Percentiles rank a stretch among this genome's conserved stretches.
phyloP scores from a whole-genome alignment of 2,113 vertebrate genomes.

The Aspiorhynchus laticeps region DNA sequence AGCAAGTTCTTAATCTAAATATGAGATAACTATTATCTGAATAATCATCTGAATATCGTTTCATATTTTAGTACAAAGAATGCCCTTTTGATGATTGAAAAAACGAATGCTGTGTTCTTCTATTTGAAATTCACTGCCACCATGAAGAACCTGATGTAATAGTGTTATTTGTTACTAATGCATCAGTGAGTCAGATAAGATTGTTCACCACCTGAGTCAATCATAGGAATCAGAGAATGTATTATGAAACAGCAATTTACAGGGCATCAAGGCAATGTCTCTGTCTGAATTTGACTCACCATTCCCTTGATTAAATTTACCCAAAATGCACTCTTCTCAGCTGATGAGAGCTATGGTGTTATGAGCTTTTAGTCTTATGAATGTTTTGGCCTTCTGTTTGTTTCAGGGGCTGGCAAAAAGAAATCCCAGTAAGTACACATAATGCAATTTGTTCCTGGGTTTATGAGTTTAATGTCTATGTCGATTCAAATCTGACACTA shows the following conservation, averaged over 20 bases:
- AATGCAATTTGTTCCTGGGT: not conserved
- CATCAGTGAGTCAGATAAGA: constrained; percentile 20
- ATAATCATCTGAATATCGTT: too few relatives aligned
- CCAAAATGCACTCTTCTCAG: not conserved
- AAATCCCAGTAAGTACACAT: constrained; percentile 90
- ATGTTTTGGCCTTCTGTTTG: constrained; percentile 59
- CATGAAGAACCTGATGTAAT: constrained; percentile 2
- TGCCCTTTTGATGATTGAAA: not conserved
- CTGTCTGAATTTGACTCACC: not conserved
- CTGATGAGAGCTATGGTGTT: not conserved
- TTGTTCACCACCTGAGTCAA: not conserved
- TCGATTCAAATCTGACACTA: not conserved
- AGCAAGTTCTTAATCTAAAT: not conserved
- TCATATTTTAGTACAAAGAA: not conserved
- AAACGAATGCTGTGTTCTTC: not conserved
- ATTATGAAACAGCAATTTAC: not conserved
- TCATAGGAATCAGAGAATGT: not conserved
- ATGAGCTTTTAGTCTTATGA: not conserved
- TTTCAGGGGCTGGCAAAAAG: constrained; percentile 93
- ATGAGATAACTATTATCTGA: not conserved
- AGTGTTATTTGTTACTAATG: constrained; percentile 25
- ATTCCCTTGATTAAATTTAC: not conserved
- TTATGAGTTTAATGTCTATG: constrained; percentile 6
- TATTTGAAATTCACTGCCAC: not conserved
- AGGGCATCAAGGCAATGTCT: not conserved